Conservation (phyloP, 2,797 vertebrate species). For the Lepilemur septentrionalis region DNA sequence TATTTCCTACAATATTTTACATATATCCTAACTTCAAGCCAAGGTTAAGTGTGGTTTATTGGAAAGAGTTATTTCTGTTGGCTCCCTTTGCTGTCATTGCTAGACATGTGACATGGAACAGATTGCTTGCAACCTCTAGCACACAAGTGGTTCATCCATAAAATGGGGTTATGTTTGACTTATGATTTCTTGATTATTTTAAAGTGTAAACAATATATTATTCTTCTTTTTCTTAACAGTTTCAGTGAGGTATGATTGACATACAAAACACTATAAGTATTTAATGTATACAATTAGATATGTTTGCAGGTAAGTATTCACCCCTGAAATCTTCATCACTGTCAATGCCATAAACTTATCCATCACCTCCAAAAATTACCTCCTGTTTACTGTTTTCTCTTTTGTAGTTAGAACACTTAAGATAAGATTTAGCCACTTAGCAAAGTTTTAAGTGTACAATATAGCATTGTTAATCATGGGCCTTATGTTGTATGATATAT, state of each 20-base stretch:
- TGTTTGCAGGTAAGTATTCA: neutral
- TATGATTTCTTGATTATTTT: slow-evolving; percentile 27
- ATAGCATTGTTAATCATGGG: neutral
- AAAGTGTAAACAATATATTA: neutral
- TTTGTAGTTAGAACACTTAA: neutral
- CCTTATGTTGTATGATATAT: neutral
- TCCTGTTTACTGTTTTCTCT: neutral
- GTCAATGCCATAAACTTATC: neutral
- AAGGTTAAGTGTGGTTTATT: neutral
- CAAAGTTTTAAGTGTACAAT: neutral
- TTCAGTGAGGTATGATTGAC: neutral
- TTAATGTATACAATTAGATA: neutral
- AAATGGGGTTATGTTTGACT: neutral
- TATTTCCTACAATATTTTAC: neutral
- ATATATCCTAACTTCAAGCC: neutral
- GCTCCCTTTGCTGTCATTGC: neutral
- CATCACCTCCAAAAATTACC: neutral
- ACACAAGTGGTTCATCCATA: neutral
- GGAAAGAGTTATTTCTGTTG: neutral
- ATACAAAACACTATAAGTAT: neutral
- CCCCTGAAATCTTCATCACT: neutral
- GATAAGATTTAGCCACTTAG: neutral
- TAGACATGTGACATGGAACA: neutral
- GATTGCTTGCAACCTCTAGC: neutral
- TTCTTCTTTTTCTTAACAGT: neutral